Conservation (phyloP, 2,888 invertebrate genomes). For the Tenthredo distinguenda region DNA sequence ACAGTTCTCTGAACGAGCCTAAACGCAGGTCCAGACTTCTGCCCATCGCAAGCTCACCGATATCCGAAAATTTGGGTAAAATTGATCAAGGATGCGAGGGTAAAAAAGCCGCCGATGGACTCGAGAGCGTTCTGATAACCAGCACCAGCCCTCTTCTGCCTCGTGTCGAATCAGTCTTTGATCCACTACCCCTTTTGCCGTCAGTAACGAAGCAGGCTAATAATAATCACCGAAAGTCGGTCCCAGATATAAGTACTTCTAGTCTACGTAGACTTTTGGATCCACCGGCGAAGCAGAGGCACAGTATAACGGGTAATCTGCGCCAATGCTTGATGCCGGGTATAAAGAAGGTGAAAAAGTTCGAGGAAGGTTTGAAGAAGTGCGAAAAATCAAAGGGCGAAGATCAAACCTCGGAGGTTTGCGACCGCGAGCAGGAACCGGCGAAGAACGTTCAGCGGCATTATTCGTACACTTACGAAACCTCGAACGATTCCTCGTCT, state of each 20-base stretch:
- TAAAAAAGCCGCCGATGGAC: conserved; percentile 62
- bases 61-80: conserved; percentile 66
- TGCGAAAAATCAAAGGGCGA: neutral
- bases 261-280: conserved; percentile 71
- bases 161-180: conserved; percentile 62
- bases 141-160: conserved; percentile 71
- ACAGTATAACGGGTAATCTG: conserved; percentile 71
- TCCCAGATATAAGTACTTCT: conserved; percentile 73
- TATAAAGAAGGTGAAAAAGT: conserved; percentile 54
- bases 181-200: conserved; percentile 51
- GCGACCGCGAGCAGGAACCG: conserved; percentile 21
- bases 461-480: conserved; percentile 74
- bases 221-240: conserved; percentile 69
- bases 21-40: conserved; percentile 66
- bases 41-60: conserved; percentile 74
- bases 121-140: conserved; percentile 69
- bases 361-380: conserved; percentile 59
- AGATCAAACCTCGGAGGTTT: conserved; percentile 39
- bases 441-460: conserved; percentile 73
- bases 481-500: conserved; percentile 60
- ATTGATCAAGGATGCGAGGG: neutral
- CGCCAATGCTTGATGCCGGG: conserved; percentile 63
- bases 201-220: conserved; percentile 19
- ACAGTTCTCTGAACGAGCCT: conserved; percentile 69
- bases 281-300: conserved; percentile 72